phyloP scores from a whole-genome alignment of 2,797 vertebrate species.

The Sternarchorhynchus goeldii region DNA sequence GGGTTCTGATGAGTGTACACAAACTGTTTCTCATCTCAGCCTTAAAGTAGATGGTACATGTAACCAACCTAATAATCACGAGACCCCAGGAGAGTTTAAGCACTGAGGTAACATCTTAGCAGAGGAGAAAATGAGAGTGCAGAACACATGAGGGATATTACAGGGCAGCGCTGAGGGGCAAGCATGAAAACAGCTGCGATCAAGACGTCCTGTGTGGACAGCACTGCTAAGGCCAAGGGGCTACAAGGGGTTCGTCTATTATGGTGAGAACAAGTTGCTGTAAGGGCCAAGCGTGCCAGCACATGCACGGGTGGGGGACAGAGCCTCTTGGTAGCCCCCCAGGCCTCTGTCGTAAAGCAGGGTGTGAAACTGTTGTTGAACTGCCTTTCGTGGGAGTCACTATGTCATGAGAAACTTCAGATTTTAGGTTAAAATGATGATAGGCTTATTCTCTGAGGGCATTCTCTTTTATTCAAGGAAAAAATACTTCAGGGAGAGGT shows the following conservation, averaged over 20 bases:
- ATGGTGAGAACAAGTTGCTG: constrained; percentile 74
- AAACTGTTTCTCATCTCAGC: constrained; percentile 1
- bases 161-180: constrained; percentile 67
- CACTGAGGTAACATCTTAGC: constrained; percentile 23
- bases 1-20: not conserved
- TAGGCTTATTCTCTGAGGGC: too few species aligned
- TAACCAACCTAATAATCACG: constrained; percentile 34
- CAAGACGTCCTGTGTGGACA: constrained; percentile 60
- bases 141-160: constrained; percentile 70
- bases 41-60: constrained; percentile 15
- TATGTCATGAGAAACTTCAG: constrained; percentile 17
- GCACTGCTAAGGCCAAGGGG: constrained; percentile 66
- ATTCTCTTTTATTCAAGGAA: too few species aligned
- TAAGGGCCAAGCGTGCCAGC: constrained; percentile 69
- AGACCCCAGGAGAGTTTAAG: constrained; percentile 18
- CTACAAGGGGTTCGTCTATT: constrained; percentile 69
- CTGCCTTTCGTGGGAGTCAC: constrained; percentile 2
- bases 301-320: constrained; percentile 62
- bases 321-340: constrained; percentile 45
- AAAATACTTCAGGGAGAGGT: too few species aligned
- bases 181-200: constrained; percentile 76
- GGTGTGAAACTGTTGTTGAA: not conserved
- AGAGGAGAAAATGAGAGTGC: constrained; percentile 62
- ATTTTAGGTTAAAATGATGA: not conserved
- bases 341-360: constrained; percentile 20